Evolutionary conservation across 1,140 invertebrate species (phyloP), one percentile per base, ranked within the genome.

Genomic region (Oscheius sp.): DNA sequence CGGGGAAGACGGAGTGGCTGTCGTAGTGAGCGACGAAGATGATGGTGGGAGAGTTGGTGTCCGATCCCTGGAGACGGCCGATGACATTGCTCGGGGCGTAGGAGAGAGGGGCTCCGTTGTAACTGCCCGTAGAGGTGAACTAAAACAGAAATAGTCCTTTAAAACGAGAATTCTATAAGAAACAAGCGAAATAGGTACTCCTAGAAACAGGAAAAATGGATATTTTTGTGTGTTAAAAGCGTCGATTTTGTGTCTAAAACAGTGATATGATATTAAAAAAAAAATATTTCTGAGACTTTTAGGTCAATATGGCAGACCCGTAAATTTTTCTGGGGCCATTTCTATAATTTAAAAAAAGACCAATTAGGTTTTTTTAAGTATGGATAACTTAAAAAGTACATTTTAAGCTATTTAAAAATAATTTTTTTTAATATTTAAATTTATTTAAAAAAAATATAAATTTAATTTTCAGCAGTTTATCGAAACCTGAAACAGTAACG

Each of bases 21-120:
- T 98, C 95, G 82, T 97, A 95, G 87, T 97, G 92, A 3, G 94
- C 91, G 23, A 94, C 92, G 76, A 98, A 73, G 15, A 80, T 66
- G 23, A 84, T 62, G 20, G 79, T 80, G 10, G 79, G 76, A n/a
- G 68, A 55, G 18, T 66, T 73, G 34, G 65, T 28, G 68, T 91
- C 92, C 79, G 89, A 89, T 0, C 92, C 92, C 59, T 90, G 87
- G 55, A 98, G 86, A 28, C 80, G 66, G 45, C 70, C 82, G 63
- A 82, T 77, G 55, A 82, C 58, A 59, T 82, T 82, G 38, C 52
- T 26, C 29, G 68, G 61, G 28, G 28, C 67, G 45, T 32, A 76
- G 13, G 20, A 26, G 20, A 45, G 55, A 68, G 29, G 68, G 18
- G 26, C 42, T 23, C 18, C 52, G 49, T 42, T 63, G 34, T 52